Evolutionary conservation across 2,888 invertebrate species (phyloP), one percentile per base, ranked within the genome.

Genomic region (Tipula lateralis): DNA sequence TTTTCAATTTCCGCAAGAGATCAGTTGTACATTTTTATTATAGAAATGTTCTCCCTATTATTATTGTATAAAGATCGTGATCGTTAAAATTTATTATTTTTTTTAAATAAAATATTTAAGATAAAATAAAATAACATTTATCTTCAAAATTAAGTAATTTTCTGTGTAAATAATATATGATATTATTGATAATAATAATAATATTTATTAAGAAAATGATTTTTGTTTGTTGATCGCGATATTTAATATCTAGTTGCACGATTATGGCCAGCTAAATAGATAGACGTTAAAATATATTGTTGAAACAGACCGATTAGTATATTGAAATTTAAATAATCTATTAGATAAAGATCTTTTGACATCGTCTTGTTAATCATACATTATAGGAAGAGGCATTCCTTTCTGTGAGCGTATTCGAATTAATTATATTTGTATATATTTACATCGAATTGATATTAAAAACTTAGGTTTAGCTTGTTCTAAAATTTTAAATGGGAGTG

Each of bases 71-170:
- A 24, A 66, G 24, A 24, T 66, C 66, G 66, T 66, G 66, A 66
- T 66, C 66, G 66, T 66, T 66, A 66, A 66, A 24, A 44, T 44
- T 36, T 36, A 16, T 24, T 66, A 24, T 24, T 66, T 66, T 66
- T 44, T 50, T 66, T 66, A 66, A 66, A n/a, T n/a, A n/a, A 66
- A 66, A 66, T 66, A n/a, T n/a, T n/a, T n/a, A n/a, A 66, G 66
- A 66, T 66, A 66, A 66, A 66, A 66, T 66, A 66, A 66, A 66
- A 66, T 66, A 66, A 66, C 66, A 66, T 66, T 66, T 66, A 66
- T 66, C 66, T 66, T 66, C 19, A 66, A 66, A 66, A 66, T 66
- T 66, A 66, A 66, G 66, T 66, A 66, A 66, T 66, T 66, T 66
- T 66, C 66, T 66, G 66, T 66, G 66, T 66, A 66, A 66, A 66